phyloP scores from a whole-genome alignment of 2,888 invertebrate species.

The Chirona hameri region DNA sequence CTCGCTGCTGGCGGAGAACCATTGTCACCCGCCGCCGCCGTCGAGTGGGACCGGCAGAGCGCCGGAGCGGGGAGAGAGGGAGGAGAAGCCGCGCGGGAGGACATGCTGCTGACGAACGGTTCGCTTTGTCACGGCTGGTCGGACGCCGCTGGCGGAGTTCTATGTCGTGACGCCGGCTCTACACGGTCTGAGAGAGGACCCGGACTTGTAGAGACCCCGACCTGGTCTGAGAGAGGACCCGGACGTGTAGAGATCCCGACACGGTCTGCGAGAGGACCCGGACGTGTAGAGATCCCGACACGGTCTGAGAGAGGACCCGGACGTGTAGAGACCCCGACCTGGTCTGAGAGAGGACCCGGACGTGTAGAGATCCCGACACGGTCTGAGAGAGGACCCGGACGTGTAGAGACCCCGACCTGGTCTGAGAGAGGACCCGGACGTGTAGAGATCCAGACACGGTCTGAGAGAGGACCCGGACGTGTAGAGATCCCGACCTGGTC shows the following conservation, averaged over 20 bases:
- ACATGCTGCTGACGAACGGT: neutral
- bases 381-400: neutral
- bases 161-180: neutral
- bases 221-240: neutral
- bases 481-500: too few species aligned
- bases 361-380: neutral
- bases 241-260: neutral
- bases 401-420: too few species aligned
- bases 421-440: neutral
- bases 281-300: neutral
- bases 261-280: neutral
- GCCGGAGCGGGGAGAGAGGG: neutral
- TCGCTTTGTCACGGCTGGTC: neutral
- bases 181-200: neutral
- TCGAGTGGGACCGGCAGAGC: neutral
- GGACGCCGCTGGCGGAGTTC: neutral
- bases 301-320: neutral
- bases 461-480: neutral
- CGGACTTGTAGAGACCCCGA: too few species aligned
- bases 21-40: neutral
- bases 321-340: too few species aligned
- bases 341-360: neutral
- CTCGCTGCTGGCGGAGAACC: neutral
- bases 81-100: neutral
- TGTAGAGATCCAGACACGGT: neutral